Evolutionary conservation across 1,140 invertebrate species (phyloP).

Genomic region (Orius insidiosus): DNA sequence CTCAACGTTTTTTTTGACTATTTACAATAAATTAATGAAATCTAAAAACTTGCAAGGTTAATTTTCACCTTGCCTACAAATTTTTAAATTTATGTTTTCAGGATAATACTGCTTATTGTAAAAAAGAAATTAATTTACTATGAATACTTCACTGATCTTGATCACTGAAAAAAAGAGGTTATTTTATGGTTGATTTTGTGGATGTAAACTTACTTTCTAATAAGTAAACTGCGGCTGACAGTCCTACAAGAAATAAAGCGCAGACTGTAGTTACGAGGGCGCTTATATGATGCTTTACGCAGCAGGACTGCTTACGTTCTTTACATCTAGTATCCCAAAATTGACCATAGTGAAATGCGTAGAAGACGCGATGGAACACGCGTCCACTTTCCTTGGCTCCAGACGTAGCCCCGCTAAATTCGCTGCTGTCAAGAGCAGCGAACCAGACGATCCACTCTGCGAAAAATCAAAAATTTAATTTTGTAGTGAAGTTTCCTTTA

Average conservation of each 20-base stretch:
- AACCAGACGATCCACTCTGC: constrained; percentile 61
- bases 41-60: too few species aligned
- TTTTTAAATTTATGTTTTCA: too few species aligned
- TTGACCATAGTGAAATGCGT: constrained; percentile 72
- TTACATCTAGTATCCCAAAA: constrained; percentile 36
- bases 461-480: constrained; percentile 21
- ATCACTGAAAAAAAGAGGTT: constrained; percentile 34
- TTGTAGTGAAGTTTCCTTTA: too few species aligned
- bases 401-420: constrained; percentile 48
- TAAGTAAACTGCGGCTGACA: constrained; percentile 47
- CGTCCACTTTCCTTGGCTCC: constrained; percentile 35
- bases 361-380: constrained; percentile 58
- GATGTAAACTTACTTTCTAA: constrained; percentile 32
- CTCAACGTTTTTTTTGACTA: constrained; percentile 10
- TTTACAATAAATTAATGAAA: constrained; percentile 8
- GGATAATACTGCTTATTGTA: too few species aligned
- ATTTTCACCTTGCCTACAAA: too few species aligned
- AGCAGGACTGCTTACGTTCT: constrained; percentile 38
- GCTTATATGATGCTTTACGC: constrained; percentile 47
- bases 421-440: constrained; percentile 53
- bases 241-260: constrained; percentile 53
- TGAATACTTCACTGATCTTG: constrained; percentile 23
- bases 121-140: constrained; percentile 18
- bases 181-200: neutral
- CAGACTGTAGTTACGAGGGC: constrained; percentile 63